Evolutionary conservation across 2,113 vertebrate species (phyloP), one percentile per base, ranked within the genome.

Genomic region (Zosterops hypoxanthus): DNA sequence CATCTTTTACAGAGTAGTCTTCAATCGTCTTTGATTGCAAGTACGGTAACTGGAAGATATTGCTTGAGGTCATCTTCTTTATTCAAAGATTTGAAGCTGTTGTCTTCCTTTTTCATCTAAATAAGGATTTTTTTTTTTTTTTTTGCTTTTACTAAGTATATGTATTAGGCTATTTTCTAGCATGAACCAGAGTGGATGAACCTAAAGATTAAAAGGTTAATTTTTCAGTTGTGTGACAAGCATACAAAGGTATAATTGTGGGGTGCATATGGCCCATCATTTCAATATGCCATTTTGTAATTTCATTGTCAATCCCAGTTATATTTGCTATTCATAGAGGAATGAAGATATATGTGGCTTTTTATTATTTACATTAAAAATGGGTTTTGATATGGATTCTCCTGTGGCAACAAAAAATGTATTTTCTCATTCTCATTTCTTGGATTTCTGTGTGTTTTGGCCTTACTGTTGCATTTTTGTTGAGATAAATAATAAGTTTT

Each of bases 311-410:
- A 88, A 44, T 90, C 64, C 39, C 29, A 68, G 71, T 85, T 88
- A 77, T 88, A 90, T 83, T 94, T 93, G 24, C 64, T 92, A 0
- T 78, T 90, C 78, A 80, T 90, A 73, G 21, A 17, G 24, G 68
- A 93, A 88, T 56, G 20, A 72, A 80, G 68, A 66, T 85, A 46
- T 47, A 49, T 1, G 2, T 70, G 42, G 5, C 16, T 82, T 95
- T 87, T 88, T 81, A 68, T 94, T 95, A 89, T 91, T 95, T 92
- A 72, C 46, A 63, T 88, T 95, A 75, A 90, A 94, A 91, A 1
- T 4, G 47, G 33, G 18, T 92, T 47, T 88, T 91, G 77, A 70
- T 91, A 61, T 23, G 53, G 60, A 60, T 95, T 76, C 69, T 85
- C 6, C 78, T 4, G 13, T 87, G 42, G 73, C 69, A 95, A 79